These are phyloP conservation scores for Acanthurus lineatus DNA, from an alignment of 2,797 vertebrate genomes.

Conservation along the genomic window DNA sequence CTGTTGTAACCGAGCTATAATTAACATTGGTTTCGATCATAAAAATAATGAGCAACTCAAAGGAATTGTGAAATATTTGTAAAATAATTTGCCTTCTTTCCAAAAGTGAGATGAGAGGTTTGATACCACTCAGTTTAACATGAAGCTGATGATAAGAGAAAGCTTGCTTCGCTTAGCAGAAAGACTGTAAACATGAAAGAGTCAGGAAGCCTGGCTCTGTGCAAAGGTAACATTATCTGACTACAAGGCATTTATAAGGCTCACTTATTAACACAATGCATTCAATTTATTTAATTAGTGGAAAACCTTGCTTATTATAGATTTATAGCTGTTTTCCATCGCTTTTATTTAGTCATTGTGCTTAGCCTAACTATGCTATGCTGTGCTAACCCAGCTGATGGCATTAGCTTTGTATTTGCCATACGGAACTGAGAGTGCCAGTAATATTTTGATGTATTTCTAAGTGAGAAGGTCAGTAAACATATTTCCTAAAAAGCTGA, in stretches of 20 bases:
- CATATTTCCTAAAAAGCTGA: not conserved
- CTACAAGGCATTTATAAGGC: not conserved
- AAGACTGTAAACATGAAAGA: not conserved
- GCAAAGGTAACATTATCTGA: not conserved
- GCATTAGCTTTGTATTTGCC: not conserved
- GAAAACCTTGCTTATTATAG: not conserved
- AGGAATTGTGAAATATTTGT: too few species aligned
- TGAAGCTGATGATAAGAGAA: not conserved
- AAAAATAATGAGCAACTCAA: slow-evolving; percentile 4
- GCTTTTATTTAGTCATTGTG: too few species aligned
- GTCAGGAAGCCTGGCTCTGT: not conserved
- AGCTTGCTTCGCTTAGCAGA: not conserved
- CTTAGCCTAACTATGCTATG: not conserved
- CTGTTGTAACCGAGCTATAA: slow-evolving; percentile 13
- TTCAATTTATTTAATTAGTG: not conserved
- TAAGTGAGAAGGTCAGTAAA: not conserved
- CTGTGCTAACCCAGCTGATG: not conserved
- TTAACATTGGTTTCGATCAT: not conserved
- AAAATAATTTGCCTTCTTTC: not conserved
- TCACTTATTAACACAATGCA: too few species aligned
- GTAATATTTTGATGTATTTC: not conserved
- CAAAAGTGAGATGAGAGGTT: not conserved
- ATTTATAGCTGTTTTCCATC: not conserved
- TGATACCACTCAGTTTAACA: not conserved
- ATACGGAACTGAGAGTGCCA: not conserved